Conservation (phyloP, 2,888 invertebrate species). For the Aphodius granarius region DNA sequence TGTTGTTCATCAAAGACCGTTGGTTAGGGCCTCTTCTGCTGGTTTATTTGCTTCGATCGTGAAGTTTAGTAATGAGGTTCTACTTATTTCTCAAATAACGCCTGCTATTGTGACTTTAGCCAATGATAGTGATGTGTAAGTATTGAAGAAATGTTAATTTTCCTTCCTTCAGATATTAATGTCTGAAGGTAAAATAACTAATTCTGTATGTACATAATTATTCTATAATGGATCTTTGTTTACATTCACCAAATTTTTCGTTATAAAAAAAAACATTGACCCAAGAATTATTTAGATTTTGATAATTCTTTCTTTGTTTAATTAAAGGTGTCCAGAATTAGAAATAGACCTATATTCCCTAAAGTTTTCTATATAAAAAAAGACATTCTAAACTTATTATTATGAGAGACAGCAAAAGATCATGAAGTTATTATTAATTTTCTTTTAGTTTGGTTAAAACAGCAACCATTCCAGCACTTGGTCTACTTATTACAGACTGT, state of each 20-base stretch:
- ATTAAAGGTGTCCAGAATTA: no score
- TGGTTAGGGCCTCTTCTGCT: slow-evolving; percentile 64
- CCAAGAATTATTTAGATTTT: no score
- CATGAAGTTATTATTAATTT: slow-evolving; percentile 6
- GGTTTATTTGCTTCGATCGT: slow-evolving; percentile 62
- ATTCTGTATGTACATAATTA: not conserved
- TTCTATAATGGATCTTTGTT: not conserved
- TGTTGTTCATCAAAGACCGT: slow-evolving; percentile 65
- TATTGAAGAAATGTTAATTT: slow-evolving; percentile 28
- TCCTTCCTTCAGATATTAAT: not conserved
- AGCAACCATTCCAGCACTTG: slow-evolving; percentile 65
- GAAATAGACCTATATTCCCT: no score
- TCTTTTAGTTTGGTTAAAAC: slow-evolving; percentile 59
- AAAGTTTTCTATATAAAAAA: no score
- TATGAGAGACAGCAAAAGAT: not conserved
- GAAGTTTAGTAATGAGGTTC: slow-evolving; percentile 57
- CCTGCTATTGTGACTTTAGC: slow-evolving; percentile 73
- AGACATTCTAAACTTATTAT: no score
- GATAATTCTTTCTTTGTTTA: not conserved
- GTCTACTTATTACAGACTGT: slow-evolving; percentile 60
- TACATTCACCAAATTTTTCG: not conserved
- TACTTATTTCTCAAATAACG: slow-evolving; percentile 62
- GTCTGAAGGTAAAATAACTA: not conserved
- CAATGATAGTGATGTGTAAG: slow-evolving; percentile 68
- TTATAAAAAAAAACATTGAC: no score